Conservation (phyloP, 2,888 invertebrate genomes). For the Drosophila kokeensis region DNA sequence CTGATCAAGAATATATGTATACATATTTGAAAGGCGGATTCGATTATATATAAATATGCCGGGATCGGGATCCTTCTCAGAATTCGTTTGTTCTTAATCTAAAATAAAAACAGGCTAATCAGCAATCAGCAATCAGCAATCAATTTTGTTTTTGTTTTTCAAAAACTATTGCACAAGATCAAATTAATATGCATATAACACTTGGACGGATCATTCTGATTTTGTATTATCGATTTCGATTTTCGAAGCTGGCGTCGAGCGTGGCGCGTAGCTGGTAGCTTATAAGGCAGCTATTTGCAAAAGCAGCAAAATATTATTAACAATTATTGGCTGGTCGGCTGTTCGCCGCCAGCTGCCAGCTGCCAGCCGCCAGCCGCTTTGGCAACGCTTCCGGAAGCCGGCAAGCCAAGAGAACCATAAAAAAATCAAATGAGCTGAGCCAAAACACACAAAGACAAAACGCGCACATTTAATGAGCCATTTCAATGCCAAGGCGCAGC, state of each 20-base stretch:
- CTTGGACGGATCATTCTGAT: not conserved
- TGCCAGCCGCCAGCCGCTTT: conserved; percentile 22
- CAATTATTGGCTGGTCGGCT: conserved; percentile 46
- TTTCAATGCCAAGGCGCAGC: conserved; percentile 57
- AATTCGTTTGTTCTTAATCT: not conserved
- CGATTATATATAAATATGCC: no score
- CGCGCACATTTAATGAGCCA: conserved; percentile 54
- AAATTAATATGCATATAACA: not conserved
- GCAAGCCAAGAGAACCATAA: conserved; percentile 55
- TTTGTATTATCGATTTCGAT: conserved; percentile 54
- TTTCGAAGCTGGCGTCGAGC: conserved; percentile 38
- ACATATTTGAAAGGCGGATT: not conserved
- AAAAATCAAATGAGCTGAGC: conserved; percentile 54
- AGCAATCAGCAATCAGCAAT: not conserved
- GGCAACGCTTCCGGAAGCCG: conserved; percentile 40
- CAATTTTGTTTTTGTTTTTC: not conserved
- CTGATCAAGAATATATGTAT: not conserved
- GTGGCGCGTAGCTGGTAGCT: conserved; percentile 2
- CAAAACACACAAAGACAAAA: conserved; percentile 42
- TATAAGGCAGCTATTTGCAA: conserved; percentile 38
- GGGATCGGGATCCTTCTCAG: not conserved
- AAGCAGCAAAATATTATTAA: conserved; percentile 45
- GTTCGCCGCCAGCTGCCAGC: not conserved
- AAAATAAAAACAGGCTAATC: not conserved
- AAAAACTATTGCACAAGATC: not conserved